Conservation (phyloP, 2,888 invertebrate species). For the Leucoptera coffeella region DNA sequence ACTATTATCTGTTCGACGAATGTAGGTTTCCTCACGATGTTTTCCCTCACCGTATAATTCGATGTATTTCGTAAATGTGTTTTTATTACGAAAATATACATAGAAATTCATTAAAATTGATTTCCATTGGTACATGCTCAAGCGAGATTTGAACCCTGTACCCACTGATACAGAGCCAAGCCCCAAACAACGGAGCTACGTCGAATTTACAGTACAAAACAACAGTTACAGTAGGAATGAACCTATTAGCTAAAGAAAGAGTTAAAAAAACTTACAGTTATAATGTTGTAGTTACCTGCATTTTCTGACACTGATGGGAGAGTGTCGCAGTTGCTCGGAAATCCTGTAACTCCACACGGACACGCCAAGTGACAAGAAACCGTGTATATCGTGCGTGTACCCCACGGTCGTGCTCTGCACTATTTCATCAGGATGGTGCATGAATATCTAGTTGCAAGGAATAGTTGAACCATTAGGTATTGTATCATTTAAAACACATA, state of each 20-base stretch:
- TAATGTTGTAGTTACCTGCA: conserved; percentile 20
- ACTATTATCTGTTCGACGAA: no score
- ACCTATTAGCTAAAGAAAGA: background rate
- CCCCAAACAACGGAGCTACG: no score
- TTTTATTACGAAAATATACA: no score
- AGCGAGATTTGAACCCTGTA: no score
- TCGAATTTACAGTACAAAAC: background rate
- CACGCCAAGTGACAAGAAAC: conserved; percentile 24
- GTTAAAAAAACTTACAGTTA: background rate
- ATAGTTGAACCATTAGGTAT: no score
- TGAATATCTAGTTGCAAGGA: conserved; percentile 37
- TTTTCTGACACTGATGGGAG: conserved; percentile 19
- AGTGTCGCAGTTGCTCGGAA: conserved; percentile 16
- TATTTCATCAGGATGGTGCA: conserved; percentile 32
- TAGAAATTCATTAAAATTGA: no score
- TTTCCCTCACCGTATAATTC: no score
- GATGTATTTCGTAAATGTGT: no score
- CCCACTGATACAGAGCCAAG: no score
- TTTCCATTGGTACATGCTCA: no score
- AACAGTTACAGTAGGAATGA: background rate
- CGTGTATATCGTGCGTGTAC: conserved; percentile 17
- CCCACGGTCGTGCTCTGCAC: conserved; percentile 20
- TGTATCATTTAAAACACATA: no score
- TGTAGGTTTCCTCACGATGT: no score
- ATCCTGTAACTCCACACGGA: conserved; percentile 29